Evolutionary conservation across 2,888 invertebrate species (phyloP), one percentile per base, ranked within the genome.

Genomic region (Carabus problematicus): DNA sequence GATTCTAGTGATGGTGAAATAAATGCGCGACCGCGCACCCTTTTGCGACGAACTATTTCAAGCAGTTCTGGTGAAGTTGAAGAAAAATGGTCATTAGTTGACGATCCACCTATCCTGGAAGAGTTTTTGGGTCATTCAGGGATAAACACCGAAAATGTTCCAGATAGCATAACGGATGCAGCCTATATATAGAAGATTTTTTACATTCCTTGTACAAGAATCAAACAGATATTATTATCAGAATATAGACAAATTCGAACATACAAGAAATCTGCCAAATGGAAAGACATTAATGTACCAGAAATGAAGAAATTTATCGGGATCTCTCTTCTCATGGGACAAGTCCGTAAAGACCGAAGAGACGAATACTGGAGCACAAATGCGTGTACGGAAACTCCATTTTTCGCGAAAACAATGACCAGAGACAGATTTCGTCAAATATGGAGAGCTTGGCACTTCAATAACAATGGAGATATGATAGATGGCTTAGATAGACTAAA

Each of bases 261-360:
- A n/a, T 14, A n/a, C n/a, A 4, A 16, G 3, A 54, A 54, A 16
- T 14, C 12, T 54, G 16, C 3, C 2, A 54, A 54, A 54, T 54
- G 54, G 54, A 12, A 59, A 29, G 19, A 64, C 16, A 12, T 41
- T 8, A 64, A 41, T n/a, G 29, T 40, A 7, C 3, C 56, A n/a
- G 64, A 71, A 59, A 64, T 71, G 40, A 71, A 71, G 14, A 71
- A 71, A 11, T 56, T 70, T 41, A 60, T 72, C 7, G 70, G 67
- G 70, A 54, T 70, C 67, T 58, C 67, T 70, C 67, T 72, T 60
- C 64, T 71, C 42, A 72, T 71, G 71, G 71, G 71, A 54, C 69
- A 67, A 71, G 62, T 71, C 49, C 61, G 64, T 59, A 71, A 71
- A 45, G 58, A 64, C 9, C 70, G 41, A 9, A 70, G 67, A 52